Evolutionary conservation across 2,888 invertebrate genomes (phyloP).

Genomic region (Troglohyphantes excavatus): DNA sequence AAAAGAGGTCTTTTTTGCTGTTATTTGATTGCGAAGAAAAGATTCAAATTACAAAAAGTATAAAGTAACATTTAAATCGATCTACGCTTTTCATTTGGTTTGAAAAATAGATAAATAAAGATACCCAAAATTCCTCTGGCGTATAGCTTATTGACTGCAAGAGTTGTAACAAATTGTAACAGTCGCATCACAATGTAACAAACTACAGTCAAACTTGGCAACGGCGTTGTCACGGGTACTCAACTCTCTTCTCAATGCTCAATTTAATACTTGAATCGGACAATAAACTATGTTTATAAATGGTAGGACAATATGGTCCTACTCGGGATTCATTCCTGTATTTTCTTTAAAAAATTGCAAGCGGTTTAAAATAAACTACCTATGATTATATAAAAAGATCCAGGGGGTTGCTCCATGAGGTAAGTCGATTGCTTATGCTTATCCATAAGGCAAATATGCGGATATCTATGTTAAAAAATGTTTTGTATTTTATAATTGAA

Average conservation of each 20-base stretch:
- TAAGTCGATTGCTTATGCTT: constrained; percentile 28
- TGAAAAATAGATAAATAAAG: too few species aligned
- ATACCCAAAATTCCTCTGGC: too few species aligned
- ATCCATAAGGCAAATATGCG: neutral
- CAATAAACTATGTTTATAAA: constrained; percentile 59
- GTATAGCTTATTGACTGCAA: too few species aligned
- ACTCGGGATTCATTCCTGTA: constrained; percentile 55
- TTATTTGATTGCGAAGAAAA: too few species aligned
- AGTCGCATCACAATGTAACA: too few species aligned
- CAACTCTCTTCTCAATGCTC: constrained; percentile 12
- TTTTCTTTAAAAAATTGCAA: constrained; percentile 43
- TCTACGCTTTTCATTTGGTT: too few species aligned
- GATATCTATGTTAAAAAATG: too few species aligned
- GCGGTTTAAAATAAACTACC: constrained; percentile 17
- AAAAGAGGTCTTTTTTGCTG: too few species aligned
- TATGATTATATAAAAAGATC: constrained; percentile 64
- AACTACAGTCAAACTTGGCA: constrained; percentile 28
- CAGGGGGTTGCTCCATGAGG: constrained; percentile 72
- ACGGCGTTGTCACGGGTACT: constrained; percentile 18
- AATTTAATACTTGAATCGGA: constrained; percentile 18
- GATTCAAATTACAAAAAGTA: too few species aligned
- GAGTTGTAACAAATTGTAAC: too few species aligned
- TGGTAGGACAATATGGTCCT: constrained; percentile 50
- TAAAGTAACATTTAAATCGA: too few species aligned
- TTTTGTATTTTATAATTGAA: too few species aligned